These are phyloP conservation scores for Leptopilina clavipes DNA, from an alignment of 1,140 invertebrate genomes.

Conservation along the genomic window DNA sequence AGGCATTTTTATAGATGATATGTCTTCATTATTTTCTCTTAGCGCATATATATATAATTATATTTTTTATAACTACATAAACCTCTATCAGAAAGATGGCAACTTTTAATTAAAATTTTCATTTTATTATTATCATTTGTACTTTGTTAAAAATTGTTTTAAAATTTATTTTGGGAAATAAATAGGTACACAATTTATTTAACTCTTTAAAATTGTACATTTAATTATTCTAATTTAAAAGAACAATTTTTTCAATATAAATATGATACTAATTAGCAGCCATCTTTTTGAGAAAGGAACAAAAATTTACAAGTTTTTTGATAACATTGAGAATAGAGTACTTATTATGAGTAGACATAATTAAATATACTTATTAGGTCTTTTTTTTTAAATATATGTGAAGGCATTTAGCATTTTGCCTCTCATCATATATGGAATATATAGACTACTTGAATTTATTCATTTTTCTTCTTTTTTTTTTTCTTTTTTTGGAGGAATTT, in stretches of 20 bases:
- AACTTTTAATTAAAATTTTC: neutral
- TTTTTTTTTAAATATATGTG: slow-evolving; percentile 5
- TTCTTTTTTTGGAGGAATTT: neutral
- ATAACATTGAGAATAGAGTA: slow-evolving; percentile 9
- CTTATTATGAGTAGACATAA: slow-evolving; percentile 19
- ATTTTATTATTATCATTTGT: neutral
- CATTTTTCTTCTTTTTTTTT: neutral
- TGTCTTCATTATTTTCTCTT: slow-evolving; percentile 39
- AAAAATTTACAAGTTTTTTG: neutral
- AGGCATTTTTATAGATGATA: slow-evolving; percentile 37
- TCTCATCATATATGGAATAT: neutral
- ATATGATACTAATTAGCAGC: neutral
- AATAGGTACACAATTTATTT: no score
- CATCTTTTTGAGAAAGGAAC: slow-evolving; percentile 5
- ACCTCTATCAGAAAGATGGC: slow-evolving; percentile 13
- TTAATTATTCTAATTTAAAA: no score
- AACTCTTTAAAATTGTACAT: neutral
- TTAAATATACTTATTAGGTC: slow-evolving; percentile 25
- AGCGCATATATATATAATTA: slow-evolving; percentile 37
- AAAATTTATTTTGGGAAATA: no score
- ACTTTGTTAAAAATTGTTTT: neutral
- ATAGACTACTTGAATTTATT: neutral
- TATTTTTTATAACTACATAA: slow-evolving; percentile 4
- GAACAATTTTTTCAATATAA: neutral
- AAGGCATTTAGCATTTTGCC: slow-evolving; percentile 3